Evolutionary conservation across 2,797 vertebrate species (phyloP).

Genomic region (Bovichtus diacanthus): DNA sequence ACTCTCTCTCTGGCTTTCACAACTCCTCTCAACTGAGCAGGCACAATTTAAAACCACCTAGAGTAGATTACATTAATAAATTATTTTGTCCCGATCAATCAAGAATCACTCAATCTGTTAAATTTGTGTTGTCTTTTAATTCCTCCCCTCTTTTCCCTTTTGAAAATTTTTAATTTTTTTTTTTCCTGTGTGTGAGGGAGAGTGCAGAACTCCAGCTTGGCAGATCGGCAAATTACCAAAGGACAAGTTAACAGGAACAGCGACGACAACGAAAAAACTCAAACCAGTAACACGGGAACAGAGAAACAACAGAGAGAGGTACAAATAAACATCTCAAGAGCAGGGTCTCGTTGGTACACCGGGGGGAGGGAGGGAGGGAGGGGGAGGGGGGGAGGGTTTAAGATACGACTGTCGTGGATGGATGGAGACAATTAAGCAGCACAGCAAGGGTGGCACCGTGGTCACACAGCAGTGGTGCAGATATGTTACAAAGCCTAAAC

Average conservation of each 20-base stretch:
- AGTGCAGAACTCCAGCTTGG: slow-evolving; percentile 85
- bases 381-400: neutral
- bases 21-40: slow-evolving; percentile 70
- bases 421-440: slow-evolving; percentile 72
- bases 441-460: slow-evolving; percentile 66
- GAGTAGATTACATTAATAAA: slow-evolving; percentile 69
- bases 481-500: slow-evolving; percentile 81
- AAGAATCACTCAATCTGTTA: slow-evolving; percentile 45
- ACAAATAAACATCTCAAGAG: slow-evolving; percentile 76
- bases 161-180: neutral
- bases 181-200: slow-evolving; percentile 61
- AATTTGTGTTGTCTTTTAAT: slow-evolving; percentile 53
- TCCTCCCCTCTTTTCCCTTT: slow-evolving; percentile 54
- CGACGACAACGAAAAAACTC: slow-evolving; percentile 68
- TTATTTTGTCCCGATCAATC: slow-evolving; percentile 70
- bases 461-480: slow-evolving; percentile 76
- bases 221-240: slow-evolving; percentile 76
- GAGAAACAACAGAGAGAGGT: slow-evolving; percentile 70
- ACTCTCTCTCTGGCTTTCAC: slow-evolving; percentile 35
- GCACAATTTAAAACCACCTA: slow-evolving; percentile 75
- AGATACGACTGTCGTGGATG: slow-evolving; percentile 58
- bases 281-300: slow-evolving; percentile 73
- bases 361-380: neutral
- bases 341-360: slow-evolving; percentile 34
- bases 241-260: slow-evolving; percentile 68